Conservation (phyloP, 2,113 vertebrate genomes). For the Daubentonia madagascariensis region DNA sequence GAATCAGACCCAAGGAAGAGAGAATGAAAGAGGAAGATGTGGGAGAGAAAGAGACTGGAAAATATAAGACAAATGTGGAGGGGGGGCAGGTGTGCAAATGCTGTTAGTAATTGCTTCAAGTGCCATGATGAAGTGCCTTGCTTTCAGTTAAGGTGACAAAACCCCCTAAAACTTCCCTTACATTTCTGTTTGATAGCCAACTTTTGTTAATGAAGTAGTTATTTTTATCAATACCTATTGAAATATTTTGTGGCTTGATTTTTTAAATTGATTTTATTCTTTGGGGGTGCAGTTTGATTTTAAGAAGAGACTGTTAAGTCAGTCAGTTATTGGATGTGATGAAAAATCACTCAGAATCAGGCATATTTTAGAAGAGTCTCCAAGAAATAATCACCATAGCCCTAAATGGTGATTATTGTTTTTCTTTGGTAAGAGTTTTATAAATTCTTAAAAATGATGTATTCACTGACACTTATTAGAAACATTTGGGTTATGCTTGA, state of each 20-base stretch:
- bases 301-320: slow-evolving; percentile 7
- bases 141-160: background rate
- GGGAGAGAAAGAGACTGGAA: background rate
- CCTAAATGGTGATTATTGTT: background rate
- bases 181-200: background rate
- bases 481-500: background rate
- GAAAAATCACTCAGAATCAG: background rate
- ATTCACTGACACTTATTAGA: background rate
- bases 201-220: background rate
- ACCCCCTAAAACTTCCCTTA: background rate
- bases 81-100: background rate
- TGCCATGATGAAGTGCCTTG: background rate
- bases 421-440: slow-evolving; percentile 33
- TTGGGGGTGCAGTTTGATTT: background rate
- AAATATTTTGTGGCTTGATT: background rate
- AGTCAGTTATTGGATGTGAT: background rate
- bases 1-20: background rate
- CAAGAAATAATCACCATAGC: background rate
- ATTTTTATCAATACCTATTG: background rate
- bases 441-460: slow-evolving; percentile 9
- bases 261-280: background rate
- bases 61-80: background rate
- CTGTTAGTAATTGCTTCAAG: background rate
- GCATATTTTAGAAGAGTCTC: background rate
- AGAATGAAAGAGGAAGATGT: background rate